phyloP scores from a whole-genome alignment of 2,888 invertebrate species.

The Tridacna gigas region DNA sequence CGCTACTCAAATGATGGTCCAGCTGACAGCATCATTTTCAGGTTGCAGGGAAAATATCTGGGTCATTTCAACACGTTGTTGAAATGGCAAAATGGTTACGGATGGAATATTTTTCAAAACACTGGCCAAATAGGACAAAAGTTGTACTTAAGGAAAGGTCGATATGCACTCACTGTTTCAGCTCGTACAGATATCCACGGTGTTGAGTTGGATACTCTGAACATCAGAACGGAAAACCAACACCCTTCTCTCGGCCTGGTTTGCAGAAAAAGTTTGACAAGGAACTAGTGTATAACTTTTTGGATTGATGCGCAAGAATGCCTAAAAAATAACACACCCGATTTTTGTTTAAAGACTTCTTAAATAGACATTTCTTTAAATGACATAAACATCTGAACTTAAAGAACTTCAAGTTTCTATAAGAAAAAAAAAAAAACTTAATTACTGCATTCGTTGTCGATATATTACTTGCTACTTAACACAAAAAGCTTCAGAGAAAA shows the following conservation, averaged over 20 bases:
- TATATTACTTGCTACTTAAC: too few species aligned
- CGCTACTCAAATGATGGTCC: slow-evolving; percentile 38
- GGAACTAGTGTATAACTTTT: too few species aligned
- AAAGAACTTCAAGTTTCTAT: too few species aligned
- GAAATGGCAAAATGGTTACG: slow-evolving; percentile 16
- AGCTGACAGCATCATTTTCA: slow-evolving; percentile 12
- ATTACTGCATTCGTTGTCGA: too few species aligned
- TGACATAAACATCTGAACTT: too few species aligned
- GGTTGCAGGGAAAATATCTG: slow-evolving; percentile 6
- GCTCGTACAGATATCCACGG: slow-evolving; percentile 24
- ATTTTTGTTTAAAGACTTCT: too few species aligned
- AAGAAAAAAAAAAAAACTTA: too few species aligned
- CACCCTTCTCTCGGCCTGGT: not conserved
- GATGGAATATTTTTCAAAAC: slow-evolving; percentile 32
- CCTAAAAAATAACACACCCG: too few species aligned
- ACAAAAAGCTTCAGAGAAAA: too few species aligned
- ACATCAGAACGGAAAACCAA: slow-evolving; percentile 30
- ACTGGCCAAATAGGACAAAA: not conserved
- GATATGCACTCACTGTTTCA: slow-evolving; percentile 9
- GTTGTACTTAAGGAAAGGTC: slow-evolving; percentile 4
- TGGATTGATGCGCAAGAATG: too few species aligned
- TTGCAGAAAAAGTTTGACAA: slow-evolving; percentile 4
- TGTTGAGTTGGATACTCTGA: slow-evolving; percentile 35
- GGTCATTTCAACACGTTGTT: slow-evolving; percentile 1
- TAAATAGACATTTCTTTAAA: too few species aligned